Base-by-base conservation (phyloP, 1,140 invertebrate genomes). In the Pachypsylla venusta region DNA sequence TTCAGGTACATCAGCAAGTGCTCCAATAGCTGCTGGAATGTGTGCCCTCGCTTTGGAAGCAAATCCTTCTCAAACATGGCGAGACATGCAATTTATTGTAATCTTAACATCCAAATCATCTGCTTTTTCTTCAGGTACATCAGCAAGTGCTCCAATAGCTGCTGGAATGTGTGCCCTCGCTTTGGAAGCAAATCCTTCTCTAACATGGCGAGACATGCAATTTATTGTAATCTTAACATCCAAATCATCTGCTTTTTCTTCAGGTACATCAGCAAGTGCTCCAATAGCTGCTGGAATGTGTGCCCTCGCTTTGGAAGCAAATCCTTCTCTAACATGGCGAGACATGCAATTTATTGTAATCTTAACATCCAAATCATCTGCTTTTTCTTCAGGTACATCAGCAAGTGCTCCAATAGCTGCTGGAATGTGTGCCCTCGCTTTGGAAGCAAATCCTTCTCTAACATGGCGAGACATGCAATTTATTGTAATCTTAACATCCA, bases 391-490 rank as follows among this genome's bases (percentile, higher is more conserved):
- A 74, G 75, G 89, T 4, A 98, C 94, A 0, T 96, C 92, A 2
- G 93, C 94, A 0, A 95, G 92, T 1, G 94, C 93, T 1, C 93
- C 94, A 1, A 72, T 98, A 58, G 94, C 95, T 0, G 93, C 93
- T 26, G 95, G 93, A 4, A 94, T 98, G 25, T 87, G 89, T 64
- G 95, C 94, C 1, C 72, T 98, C 14, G 89, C 92, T 0, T 74
- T 98, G 2, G 92, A 98, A 79, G 92, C 93, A 0, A 98, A 97
- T 72, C 85, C 90, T 2, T 79, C 81, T 27, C 74, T 99, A 25
- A 95, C 92, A 0, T 99, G 95, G 95, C 76, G 95, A 64, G 95
- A 98, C 71, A 89, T 99, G 84, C 95, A 99, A 70, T 94, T 97
- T 72, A 79, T 99, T 61, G 93, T 97, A 2, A 89, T 98, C 1